Conservation (phyloP, 2,797 vertebrate species). For the Notoglanidium macrostoma region DNA sequence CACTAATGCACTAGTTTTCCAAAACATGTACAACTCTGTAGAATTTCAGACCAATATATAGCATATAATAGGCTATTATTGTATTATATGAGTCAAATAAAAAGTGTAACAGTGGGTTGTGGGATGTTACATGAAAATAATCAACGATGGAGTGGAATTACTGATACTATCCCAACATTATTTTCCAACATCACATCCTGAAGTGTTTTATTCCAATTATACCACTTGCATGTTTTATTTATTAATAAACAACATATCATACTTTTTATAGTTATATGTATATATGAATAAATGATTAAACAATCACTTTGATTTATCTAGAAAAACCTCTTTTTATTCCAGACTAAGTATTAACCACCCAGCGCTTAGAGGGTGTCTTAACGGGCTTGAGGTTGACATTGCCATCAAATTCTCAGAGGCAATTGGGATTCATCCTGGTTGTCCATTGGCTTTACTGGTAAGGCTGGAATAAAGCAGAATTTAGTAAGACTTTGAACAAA, state of each 20-base stretch:
- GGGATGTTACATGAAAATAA: not conserved
- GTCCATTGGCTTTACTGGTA: slow-evolving; percentile 64
- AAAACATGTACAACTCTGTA: not conserved
- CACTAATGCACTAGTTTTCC: too few species aligned
- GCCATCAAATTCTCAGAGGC: slow-evolving; percentile 43
- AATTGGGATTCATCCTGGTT: slow-evolving; percentile 61
- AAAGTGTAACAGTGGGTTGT: not conserved
- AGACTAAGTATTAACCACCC: slow-evolving; percentile 65
- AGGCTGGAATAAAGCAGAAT: not conserved
- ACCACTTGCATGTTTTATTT: too few species aligned
- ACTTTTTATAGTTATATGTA: too few species aligned
- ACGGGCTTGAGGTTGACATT: slow-evolving; percentile 40
- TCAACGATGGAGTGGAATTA: not conserved
- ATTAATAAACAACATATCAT: too few species aligned
- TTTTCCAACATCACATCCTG: too few species aligned
- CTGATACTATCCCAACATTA: not conserved
- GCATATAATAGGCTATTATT: not conserved
- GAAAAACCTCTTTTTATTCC: slow-evolving; percentile 31
- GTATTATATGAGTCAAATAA: not conserved
- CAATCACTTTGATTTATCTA: not conserved
- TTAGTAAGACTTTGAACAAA: not conserved
- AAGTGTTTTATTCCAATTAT: too few species aligned
- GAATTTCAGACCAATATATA: not conserved
- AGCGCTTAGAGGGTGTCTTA: slow-evolving; percentile 65
- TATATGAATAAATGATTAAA: not conserved